Conservation (phyloP, 2,888 invertebrate genomes). For the Xiphydria camelus region DNA sequence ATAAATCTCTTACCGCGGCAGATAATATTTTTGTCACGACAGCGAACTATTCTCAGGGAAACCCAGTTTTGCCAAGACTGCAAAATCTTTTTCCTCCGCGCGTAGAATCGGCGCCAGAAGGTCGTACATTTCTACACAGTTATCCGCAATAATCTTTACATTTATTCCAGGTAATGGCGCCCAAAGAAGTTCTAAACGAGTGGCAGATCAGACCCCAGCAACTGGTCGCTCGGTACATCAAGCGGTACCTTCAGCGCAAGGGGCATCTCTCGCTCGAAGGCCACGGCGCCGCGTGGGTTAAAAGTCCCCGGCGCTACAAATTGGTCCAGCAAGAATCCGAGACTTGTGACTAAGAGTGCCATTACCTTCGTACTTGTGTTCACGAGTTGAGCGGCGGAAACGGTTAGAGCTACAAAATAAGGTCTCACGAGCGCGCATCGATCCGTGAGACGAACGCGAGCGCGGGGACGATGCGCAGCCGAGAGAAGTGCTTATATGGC, state of each 20-base stretch:
- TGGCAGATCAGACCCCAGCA: conserved; percentile 90
- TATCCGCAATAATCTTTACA: too few species aligned
- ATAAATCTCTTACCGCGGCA: too few species aligned
- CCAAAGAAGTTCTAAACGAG: conserved; percentile 86
- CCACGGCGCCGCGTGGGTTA: conserved; percentile 79
- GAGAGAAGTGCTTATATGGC: too few species aligned
- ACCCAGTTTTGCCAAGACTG: too few species aligned
- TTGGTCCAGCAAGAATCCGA: conserved; percentile 90
- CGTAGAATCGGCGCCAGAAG: too few species aligned
- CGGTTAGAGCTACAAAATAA: too few species aligned
- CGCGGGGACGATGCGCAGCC: too few species aligned
- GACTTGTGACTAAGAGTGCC: conserved; percentile 74
- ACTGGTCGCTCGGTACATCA: conserved; percentile 81
- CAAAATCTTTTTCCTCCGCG: too few species aligned
- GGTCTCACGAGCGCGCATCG: not conserved
- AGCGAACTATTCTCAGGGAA: too few species aligned
- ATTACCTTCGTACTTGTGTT: not conserved
- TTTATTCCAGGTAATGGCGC: conserved; percentile 72
- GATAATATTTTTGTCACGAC: too few species aligned
- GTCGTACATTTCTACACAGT: too few species aligned
- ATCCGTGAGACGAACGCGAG: not conserved
- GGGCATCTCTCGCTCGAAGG: conserved; percentile 72
- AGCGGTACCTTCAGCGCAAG: conserved; percentile 77
- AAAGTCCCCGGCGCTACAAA: conserved; percentile 85
- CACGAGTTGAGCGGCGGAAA: not conserved